phyloP scores from a whole-genome alignment of 2,888 invertebrate genomes.

The Stenolophus ochropezus region DNA sequence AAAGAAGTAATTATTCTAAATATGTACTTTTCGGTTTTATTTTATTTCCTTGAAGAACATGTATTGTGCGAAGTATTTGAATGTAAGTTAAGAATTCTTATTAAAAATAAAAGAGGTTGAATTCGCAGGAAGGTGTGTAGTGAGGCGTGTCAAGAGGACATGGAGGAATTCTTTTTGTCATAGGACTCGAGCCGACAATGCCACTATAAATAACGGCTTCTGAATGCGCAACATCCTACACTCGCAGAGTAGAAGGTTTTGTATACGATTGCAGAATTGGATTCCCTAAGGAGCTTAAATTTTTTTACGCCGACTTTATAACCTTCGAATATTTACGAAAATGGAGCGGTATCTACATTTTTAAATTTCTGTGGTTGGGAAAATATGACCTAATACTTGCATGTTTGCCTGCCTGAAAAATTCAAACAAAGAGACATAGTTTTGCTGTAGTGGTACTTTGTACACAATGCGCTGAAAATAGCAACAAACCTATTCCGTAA shows the following conservation, averaged over 20 bases:
- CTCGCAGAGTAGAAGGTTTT: constrained; percentile 2
- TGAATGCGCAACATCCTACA: constrained; percentile 50
- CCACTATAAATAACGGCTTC: constrained; percentile 53
- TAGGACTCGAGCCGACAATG: constrained; percentile 8
- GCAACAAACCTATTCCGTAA: too few relatives aligned
- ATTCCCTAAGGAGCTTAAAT: constrained; percentile 58
- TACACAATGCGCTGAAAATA: too few relatives aligned
- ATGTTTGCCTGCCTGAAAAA: not conserved
- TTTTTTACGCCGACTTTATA: constrained; percentile 51
- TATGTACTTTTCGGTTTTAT: too few relatives aligned
- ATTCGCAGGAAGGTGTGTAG: not conserved
- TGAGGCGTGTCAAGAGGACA: not conserved
- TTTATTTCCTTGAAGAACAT: not conserved
- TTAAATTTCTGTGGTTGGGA: constrained; percentile 48
- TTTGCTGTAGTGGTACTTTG: too few relatives aligned
- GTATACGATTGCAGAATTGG: constrained; percentile 55
- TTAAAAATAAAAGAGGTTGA: constrained; percentile 1
- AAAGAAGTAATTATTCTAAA: too few relatives aligned
- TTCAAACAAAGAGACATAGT: not conserved
- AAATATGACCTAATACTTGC: constrained; percentile 45
- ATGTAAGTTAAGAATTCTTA: not conserved
- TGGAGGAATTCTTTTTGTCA: constrained; percentile 19
- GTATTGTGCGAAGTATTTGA: not conserved
- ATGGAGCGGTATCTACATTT: constrained; percentile 46
- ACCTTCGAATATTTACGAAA: constrained; percentile 54